A percentile compares a stretch with the other conserved stretches of the same genome.
phyloP scores from a whole-genome alignment of 2,888 invertebrate genomes.

The Mycalesis mineus region DNA sequence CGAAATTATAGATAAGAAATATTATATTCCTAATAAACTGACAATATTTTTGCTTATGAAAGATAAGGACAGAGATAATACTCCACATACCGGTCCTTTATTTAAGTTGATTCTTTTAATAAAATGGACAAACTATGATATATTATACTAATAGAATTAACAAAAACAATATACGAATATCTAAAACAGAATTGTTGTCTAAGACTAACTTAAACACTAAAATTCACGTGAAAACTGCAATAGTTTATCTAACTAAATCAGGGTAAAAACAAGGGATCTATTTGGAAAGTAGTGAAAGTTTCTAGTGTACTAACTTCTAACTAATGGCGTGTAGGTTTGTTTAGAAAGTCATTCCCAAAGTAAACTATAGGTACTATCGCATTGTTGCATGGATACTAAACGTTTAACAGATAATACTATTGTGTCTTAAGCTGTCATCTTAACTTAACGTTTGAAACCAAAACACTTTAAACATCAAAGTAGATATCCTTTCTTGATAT shows the following conservation, averaged over 20 bases:
- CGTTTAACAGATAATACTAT: not conserved
- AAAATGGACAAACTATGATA: no score
- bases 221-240: not conserved
- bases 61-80: no score
- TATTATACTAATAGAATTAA: no score
- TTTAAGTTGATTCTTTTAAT: no score
- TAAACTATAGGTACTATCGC: slow-evolving; percentile 4
- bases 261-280: slow-evolving; percentile 1
- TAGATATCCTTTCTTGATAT: no score
- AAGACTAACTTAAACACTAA: not conserved
- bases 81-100: no score
- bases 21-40: no score
- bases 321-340: slow-evolving; percentile 14
- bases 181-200: not conserved
- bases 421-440: not conserved
- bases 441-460: no score
- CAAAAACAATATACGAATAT: not conserved
- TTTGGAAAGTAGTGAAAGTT: slow-evolving; percentile 18
- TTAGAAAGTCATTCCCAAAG: slow-evolving; percentile 18
- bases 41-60: no score
- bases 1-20: no score
- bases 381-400: slow-evolving; percentile 1
- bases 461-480: no score
- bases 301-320: slow-evolving; percentile 11
- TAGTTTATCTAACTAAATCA: slow-evolving; percentile 1